Evolutionary conservation across 2,113 vertebrate genomes (phyloP).

Genomic region (Heliornis fulica): DNA sequence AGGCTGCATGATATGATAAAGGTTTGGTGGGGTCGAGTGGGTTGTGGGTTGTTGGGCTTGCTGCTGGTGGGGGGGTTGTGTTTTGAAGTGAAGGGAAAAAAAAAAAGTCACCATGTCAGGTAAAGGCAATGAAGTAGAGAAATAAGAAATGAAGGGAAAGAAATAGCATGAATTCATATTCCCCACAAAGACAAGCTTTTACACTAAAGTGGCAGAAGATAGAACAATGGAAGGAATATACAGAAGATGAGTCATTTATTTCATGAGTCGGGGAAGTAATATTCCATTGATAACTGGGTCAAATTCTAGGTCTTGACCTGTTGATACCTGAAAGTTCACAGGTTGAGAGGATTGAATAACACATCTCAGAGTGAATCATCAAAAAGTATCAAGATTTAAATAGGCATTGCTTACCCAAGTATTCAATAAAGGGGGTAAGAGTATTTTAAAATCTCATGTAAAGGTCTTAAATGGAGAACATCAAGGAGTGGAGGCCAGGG

Average conservation of each 20-base stretch:
- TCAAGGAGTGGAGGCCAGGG: neutral
- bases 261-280: neutral
- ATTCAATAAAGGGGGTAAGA: neutral
- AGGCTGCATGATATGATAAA: neutral
- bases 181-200: neutral
- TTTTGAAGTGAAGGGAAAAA: neutral
- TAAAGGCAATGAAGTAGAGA: neutral
- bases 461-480: neutral
- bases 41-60: no score
- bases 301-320: neutral
- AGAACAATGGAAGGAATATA: neutral
- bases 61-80: no score
- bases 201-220: neutral
- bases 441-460: neutral
- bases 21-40: no score
- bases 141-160: neutral
- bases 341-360: neutral
- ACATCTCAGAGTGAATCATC: neutral
- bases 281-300: neutral
- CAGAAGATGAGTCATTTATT: neutral
- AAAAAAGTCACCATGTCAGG: no score
- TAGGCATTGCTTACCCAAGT: neutral
- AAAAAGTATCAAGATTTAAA: neutral
- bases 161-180: neutral
- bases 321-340: neutral